Conservation (phyloP, 2,888 invertebrate species). For the Scaeva pyrastri region DNA sequence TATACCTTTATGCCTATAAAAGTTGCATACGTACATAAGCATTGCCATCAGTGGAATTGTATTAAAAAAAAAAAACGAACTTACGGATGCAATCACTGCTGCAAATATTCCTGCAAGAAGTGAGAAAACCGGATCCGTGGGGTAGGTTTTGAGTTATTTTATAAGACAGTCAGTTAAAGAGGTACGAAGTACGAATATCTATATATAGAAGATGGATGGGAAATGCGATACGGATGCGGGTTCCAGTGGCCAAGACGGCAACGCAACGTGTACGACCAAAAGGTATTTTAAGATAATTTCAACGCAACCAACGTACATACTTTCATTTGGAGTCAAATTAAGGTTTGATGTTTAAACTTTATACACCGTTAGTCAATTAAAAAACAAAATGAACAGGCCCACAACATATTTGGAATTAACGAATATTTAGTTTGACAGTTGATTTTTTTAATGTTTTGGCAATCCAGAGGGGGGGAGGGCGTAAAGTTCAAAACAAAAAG, state of each 20-base stretch:
- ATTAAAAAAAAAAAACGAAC: slow-evolving; percentile 20
- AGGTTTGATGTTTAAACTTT: no score
- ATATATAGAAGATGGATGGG: background rate
- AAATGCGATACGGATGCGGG: slow-evolving; percentile 15
- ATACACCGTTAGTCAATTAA: no score
- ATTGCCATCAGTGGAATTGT: background rate
- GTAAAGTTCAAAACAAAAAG: no score
- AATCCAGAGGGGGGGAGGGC: no score
- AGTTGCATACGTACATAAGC: background rate
- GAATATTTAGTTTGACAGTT: no score
- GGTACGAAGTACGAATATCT: background rate
- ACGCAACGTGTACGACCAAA: background rate
- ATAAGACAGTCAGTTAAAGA: slow-evolving; percentile 5
- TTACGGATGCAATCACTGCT: slow-evolving; percentile 72
- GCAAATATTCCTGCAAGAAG: slow-evolving; percentile 19
- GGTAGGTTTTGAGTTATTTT: slow-evolving; percentile 65
- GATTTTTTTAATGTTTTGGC: no score
- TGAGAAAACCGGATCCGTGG: slow-evolving; percentile 66
- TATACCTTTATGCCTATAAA: background rate
- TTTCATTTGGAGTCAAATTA: background rate
- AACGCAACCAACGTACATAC: background rate
- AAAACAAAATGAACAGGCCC: no score
- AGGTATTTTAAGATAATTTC: background rate
- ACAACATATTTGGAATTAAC: no score
- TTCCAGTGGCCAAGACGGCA: background rate